Evolutionary conservation across 2,888 invertebrate genomes (phyloP).

Genomic region (Plebejus melissa): DNA sequence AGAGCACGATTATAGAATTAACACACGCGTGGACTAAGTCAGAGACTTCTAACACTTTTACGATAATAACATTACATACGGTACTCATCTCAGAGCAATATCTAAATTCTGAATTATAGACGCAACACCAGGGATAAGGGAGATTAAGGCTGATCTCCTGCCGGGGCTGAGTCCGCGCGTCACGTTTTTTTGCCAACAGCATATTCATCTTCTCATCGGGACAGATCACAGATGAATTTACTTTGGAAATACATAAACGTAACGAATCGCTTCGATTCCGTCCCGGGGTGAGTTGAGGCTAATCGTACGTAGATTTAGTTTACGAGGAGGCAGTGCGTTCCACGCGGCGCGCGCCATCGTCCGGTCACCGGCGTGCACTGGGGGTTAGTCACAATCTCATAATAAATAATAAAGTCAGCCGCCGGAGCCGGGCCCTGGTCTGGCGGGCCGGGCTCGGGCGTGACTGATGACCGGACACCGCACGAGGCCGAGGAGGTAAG

Average conservation of each 20-base stretch:
- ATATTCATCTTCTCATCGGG: no score
- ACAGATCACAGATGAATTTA: no score
- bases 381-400: not conserved
- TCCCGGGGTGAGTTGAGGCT: not conserved
- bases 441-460: not conserved
- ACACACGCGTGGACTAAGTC: not conserved
- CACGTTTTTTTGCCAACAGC: no score
- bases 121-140: no score
- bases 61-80: no score
- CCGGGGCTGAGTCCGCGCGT: no score
- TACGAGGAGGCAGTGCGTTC: not conserved
- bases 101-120: no score
- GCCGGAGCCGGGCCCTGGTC: not conserved
- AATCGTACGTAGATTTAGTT: not conserved
- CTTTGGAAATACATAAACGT: no score
- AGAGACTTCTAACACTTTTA: not conserved
- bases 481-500: not conserved
- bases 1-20: not conserved
- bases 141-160: no score
- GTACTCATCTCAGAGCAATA: no score
- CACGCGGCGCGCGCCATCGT: not conserved
- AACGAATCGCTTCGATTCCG: no score
- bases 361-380: not conserved
- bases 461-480: not conserved
- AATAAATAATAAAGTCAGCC: constrained; percentile 6